Evolutionary conservation across 2,113 vertebrate genomes (phyloP).

Genomic region (Perca schrenkii): DNA sequence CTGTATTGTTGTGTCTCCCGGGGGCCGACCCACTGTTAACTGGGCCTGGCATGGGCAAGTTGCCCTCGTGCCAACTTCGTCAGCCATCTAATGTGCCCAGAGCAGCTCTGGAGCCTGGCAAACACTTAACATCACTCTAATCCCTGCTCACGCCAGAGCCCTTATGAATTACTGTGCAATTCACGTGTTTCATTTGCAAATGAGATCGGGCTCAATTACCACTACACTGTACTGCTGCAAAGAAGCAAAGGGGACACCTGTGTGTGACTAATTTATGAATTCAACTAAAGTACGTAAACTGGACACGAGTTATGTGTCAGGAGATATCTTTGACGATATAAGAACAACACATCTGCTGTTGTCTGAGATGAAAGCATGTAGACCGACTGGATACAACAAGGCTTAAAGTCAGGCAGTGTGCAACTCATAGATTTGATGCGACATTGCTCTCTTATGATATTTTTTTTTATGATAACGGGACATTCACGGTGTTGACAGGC

Average conservation of each 20-base stretch:
- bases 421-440: neutral
- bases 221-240: neutral
- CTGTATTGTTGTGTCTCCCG: constrained; percentile 49
- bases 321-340: neutral
- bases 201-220: constrained; percentile 42
- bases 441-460: neutral
- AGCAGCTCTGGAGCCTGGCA: constrained; percentile 61
- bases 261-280: constrained; percentile 28
- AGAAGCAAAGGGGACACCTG: constrained; percentile 37
- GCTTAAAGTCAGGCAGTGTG: neutral
- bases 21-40: constrained; percentile 34
- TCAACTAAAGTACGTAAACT: neutral
- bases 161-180: constrained; percentile 56
- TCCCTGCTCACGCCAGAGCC: constrained; percentile 38
- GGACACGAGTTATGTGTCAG: neutral
- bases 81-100: constrained; percentile 67
- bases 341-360: neutral
- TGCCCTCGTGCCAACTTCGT: constrained; percentile 63
- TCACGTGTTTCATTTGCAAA: constrained; percentile 65
- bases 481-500: constrained; percentile 17
- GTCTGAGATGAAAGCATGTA: neutral
- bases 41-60: constrained; percentile 44
- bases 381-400: neutral
- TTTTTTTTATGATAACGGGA: constrained; percentile 21
- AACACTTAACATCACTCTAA: constrained; percentile 68